These are phyloP conservation scores for Lithobates sylvaticus DNA, from an alignment of 2,797 vertebrate species.

Conservation along the genomic window DNA sequence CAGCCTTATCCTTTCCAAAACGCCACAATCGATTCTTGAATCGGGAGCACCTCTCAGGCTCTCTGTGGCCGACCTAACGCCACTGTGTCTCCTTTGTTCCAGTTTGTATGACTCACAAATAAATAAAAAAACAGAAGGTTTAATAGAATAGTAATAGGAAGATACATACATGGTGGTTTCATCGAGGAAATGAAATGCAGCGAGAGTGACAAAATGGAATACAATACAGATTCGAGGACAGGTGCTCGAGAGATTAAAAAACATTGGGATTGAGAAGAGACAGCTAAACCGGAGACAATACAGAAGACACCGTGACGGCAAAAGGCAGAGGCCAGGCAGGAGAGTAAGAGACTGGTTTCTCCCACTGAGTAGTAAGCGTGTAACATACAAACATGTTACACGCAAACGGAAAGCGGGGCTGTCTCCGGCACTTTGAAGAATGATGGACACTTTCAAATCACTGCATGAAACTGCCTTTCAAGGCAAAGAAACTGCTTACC, in stretches of 20 bases:
- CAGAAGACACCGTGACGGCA: background rate
- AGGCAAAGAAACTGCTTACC: slow-evolving; percentile 27
- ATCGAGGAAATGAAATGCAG: too few species aligned
- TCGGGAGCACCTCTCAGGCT: background rate
- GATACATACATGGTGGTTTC: too few species aligned
- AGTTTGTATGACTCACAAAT: too few species aligned
- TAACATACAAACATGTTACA: slow-evolving; percentile 49
- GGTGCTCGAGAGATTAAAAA: slow-evolving; percentile 6
- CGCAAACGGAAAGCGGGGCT: background rate
- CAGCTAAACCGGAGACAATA: slow-evolving; percentile 26
- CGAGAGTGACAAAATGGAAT: background rate
- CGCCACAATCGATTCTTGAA: background rate
- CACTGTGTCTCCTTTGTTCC: too few species aligned
- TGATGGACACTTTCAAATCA: slow-evolving; percentile 37
- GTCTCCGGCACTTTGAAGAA: slow-evolving; percentile 43
- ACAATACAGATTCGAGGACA: background rate
- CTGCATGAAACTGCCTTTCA: slow-evolving; percentile 38
- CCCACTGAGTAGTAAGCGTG: slow-evolving; percentile 32
- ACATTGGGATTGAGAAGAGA: background rate
- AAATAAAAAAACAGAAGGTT: background rate
- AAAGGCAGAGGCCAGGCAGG: slow-evolving; percentile 1
- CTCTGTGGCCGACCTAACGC: background rate
- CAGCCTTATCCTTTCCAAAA: background rate
- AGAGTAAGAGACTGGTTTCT: slow-evolving; percentile 5
- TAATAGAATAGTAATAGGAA: too few species aligned